These are phyloP conservation scores for Muscina levida DNA, from an alignment of 2,888 invertebrate species.

Conservation along the genomic window DNA sequence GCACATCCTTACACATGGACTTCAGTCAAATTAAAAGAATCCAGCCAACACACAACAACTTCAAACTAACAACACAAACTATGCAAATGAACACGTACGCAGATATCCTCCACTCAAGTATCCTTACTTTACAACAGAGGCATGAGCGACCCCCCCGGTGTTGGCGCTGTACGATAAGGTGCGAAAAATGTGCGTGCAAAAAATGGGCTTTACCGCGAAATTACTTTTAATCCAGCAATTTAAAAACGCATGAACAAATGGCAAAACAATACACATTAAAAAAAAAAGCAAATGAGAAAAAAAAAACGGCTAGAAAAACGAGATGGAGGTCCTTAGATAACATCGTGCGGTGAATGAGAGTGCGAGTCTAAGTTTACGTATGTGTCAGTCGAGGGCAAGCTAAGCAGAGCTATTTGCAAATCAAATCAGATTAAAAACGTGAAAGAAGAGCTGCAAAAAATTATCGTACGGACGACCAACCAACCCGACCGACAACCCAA, in stretches of 20 bases:
- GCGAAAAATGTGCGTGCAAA: slow-evolving; percentile 75
- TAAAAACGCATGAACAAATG: slow-evolving; percentile 69
- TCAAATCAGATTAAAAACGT: slow-evolving; percentile 48
- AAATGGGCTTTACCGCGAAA: slow-evolving; percentile 77
- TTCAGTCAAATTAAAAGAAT: slow-evolving; percentile 4
- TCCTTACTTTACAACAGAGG: slow-evolving; percentile 1
- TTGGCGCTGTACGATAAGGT: slow-evolving; percentile 37
- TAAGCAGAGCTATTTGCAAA: slow-evolving; percentile 51
- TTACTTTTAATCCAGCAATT: slow-evolving; percentile 75
- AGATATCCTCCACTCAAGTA: slow-evolving; percentile 15
- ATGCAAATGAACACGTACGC: neutral
- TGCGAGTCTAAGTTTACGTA: slow-evolving; percentile 41
- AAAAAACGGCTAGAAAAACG: neutral
- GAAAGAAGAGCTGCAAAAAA: neutral
- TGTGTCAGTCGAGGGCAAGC: slow-evolving; percentile 54
- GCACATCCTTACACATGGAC: neutral
- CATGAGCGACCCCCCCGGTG: neutral
- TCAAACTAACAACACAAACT: too few species aligned
- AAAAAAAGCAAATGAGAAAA: neutral
- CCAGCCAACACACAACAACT: neutral
- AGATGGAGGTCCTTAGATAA: slow-evolving; percentile 53
- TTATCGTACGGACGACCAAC: slow-evolving; percentile 1
- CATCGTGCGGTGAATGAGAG: slow-evolving; percentile 4
- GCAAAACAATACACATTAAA: slow-evolving; percentile 20
- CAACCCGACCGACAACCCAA: neutral